Evolutionary conservation across 2,797 vertebrate genomes (phyloP).

Genomic region (Sternotherus odoratus): DNA sequence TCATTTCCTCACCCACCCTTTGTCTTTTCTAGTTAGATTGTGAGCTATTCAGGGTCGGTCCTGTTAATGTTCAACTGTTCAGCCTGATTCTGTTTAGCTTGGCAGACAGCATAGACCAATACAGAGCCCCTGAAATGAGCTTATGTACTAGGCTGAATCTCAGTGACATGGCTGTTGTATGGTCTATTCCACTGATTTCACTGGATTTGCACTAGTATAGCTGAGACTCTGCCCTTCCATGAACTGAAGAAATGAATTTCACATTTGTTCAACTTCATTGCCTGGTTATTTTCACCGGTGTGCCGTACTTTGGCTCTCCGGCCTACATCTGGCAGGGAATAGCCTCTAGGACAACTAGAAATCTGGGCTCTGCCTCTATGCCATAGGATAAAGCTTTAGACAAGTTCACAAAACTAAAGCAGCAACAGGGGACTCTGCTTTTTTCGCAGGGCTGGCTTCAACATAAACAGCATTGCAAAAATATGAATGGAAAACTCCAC

Average conservation of each 20-base stretch:
- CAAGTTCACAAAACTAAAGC: not conserved
- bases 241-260: slow-evolving; percentile 25
- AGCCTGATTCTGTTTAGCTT: not conserved
- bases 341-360: not conserved
- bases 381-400: not conserved
- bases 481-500: not conserved
- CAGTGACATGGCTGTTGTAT: not conserved
- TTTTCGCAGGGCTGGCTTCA: slow-evolving; percentile 1
- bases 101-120: not conserved
- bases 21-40: not conserved
- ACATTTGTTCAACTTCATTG: slow-evolving; percentile 38
- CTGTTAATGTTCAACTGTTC: not conserved
- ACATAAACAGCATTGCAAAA: not conserved
- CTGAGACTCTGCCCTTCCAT: not conserved
- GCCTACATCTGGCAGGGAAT: not conserved
- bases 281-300: slow-evolving; percentile 1
- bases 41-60: not conserved
- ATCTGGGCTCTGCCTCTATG: not conserved
- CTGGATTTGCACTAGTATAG: slow-evolving; percentile 19
- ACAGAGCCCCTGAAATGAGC: not conserved
- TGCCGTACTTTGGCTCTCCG: not conserved
- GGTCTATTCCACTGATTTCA: not conserved
- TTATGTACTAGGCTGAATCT: not conserved
- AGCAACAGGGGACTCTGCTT: not conserved
- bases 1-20: not conserved